A percentile compares a stretch with the other conserved stretches of the same genome.
Evolutionary conservation across 2,113 vertebrate genomes (phyloP).

Genomic region (Rousettus leschenaultii): DNA sequence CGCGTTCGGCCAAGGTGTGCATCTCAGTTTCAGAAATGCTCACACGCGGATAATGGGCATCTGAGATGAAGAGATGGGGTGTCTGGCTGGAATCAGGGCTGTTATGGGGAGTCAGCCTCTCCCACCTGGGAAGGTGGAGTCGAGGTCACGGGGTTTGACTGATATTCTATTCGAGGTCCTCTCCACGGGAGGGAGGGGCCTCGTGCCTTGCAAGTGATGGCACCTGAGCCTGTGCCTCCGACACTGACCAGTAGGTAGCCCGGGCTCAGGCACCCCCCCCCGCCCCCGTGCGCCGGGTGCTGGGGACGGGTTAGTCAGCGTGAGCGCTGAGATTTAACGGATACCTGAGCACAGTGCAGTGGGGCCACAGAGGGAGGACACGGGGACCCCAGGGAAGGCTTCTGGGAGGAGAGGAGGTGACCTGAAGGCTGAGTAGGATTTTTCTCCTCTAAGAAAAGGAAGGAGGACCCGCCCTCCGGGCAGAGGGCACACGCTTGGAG

Average conservation of each 20-base stretch:
- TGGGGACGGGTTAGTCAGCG: not conserved
- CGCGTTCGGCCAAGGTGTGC: not conserved
- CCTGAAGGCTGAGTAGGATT: not conserved
- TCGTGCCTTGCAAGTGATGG: rapidly evolving
- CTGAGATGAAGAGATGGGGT: not conserved
- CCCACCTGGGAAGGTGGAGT: not conserved
- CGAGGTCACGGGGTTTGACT: not conserved
- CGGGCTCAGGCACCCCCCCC: rapidly evolving
- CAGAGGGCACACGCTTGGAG: not conserved
- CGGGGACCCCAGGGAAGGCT: not conserved
- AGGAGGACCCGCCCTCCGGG: not conserved
- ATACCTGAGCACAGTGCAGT: rapidly evolving
- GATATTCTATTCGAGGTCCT: not conserved
- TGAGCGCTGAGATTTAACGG: rapidly evolving
- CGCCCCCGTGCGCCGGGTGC: not conserved
- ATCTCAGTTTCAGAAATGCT: not conserved
- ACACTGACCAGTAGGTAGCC: too few species aligned
- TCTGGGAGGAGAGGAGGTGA: not conserved
- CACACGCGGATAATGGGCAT: not conserved
- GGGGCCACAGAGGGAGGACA: not conserved
- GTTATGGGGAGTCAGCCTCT: not conserved
- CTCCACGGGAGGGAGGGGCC: rapidly evolving
- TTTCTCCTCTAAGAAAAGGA: not conserved
- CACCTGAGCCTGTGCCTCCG: not conserved
- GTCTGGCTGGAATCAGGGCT: not conserved